Base-by-base conservation (phyloP, 1,140 invertebrate species). In the Lineus longissimus region DNA sequence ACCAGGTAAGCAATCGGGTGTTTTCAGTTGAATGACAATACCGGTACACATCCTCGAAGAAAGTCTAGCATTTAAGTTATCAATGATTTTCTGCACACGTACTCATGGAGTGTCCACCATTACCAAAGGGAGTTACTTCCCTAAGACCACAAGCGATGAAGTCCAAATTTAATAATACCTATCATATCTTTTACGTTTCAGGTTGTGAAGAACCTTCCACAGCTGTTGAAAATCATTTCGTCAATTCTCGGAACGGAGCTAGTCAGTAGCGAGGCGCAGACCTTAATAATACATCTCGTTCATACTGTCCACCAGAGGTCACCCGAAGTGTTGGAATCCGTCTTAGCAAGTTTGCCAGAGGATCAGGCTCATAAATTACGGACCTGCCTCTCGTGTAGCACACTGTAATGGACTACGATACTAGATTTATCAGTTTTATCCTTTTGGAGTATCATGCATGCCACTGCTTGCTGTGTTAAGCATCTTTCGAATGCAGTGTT, bases 201-300 rank as follows among this genome's bases (percentile, higher is more conserved):
- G 25, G 25, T 51, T 6, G 47, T 51, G 25, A 58, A 63, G 15
- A 41, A 64, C 41, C 58, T 70, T 36, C 66, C 70, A 33, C 63
- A 67, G 47, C 43, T 71, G 19, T 40, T 73, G 57, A 60, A 54
- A 55, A 47, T 65, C 30, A 58, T 64, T 0, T 61, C 67, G 13
- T 43, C 62, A 30, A 62, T 70, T 29, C 36, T 73, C 23, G 64
- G 64, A 51, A 70, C 71, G 31, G 64, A 68, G 29, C 62, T 69
- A 41, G 57, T 73, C 1, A 73, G 68, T 30, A 11, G 64, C 74
- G 74, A 76, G 19, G 68, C 65, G 13, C 73, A 72, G 36, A 45
- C 36, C 15, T 19, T 70, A n/a, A 47, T 76, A 31, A 64, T 76
- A 2, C 68, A 72, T 31, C 70, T 74, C 62, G 68, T 73, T 15